Percentiles rank a stretch among this genome's conserved stretches.
These are phyloP conservation scores for Prionace glauca DNA, from an alignment of 2,797 vertebrate species.

Conservation along the genomic window DNA sequence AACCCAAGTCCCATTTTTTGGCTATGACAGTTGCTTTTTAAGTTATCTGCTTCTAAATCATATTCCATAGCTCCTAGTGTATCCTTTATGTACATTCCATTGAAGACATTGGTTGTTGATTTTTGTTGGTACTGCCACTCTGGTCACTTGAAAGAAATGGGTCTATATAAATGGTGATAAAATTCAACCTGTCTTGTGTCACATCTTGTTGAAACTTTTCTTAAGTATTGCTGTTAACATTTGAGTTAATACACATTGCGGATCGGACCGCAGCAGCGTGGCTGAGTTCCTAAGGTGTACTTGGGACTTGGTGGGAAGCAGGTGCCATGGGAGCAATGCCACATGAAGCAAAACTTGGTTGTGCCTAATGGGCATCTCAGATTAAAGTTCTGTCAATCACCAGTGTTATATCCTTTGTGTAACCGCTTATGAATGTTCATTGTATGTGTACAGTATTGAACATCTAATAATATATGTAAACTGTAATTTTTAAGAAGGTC, in stretches of 20 bases:
- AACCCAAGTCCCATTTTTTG: neutral
- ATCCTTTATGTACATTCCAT: constrained; percentile 31
- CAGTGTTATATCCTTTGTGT: constrained; percentile 27
- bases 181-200: neutral
- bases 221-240: neutral
- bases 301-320: neutral
- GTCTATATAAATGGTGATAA: neutral
- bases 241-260: neutral
- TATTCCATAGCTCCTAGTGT: neutral
- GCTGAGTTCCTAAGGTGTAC: neutral
- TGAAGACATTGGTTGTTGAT: constrained; percentile 10
- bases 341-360: neutral
- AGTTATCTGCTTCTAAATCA: neutral
- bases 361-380: neutral
- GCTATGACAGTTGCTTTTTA: neutral
- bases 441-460: constrained; percentile 22
- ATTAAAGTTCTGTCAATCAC: neutral
- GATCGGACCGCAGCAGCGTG: neutral
- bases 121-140: neutral
- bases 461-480: constrained; percentile 17
- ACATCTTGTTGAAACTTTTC: neutral
- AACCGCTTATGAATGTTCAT: neutral
- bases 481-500: neutral
- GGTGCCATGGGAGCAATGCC: neutral
- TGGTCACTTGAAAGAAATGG: neutral